Evolutionary conservation across 2,797 vertebrate species (phyloP), one percentile per base, ranked within the genome.

Genomic region (Epinephelus coioides): DNA sequence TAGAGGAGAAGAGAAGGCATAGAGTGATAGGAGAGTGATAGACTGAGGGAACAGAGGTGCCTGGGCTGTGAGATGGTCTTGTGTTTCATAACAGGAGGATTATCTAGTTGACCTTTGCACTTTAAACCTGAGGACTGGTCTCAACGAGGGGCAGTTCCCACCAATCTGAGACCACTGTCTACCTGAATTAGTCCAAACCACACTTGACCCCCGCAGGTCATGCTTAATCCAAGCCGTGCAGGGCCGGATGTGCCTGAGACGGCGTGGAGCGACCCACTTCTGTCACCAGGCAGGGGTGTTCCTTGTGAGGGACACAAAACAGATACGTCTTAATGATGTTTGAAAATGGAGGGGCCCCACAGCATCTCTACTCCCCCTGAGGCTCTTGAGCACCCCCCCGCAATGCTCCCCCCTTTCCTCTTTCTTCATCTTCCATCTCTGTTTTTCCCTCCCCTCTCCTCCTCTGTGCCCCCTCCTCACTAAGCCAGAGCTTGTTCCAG

Each of bases 191-290:
- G 87, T 91, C 91, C 83, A 82, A 93, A 89, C 84, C 89, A 88
- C 89, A 93, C 93, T 95, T 95, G 95, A 95, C 94, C 95, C 88
- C 74, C 13, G 0, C 61, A 56, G 95, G 94, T 93, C 93, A 93
- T 7, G n/a, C 76, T 78, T 92, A 95, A 95, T 94, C 91, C 88
- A 51, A 79, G 86, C 81, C 54, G 86, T 89, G 81, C 85, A n/a
- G 90, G 76, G 87, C 91, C 92, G 93, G 94, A 95, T 92, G 92
- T 91, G 87, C 70, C 76, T 60, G 84, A 90, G 84, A 86, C 90
- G 76, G 73, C 78, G 69, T 6, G 71, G 85, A 88, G 91, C 76
- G 79, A 86, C 90, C 92, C 90, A 93, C 81, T 93, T 92, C 88
- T 94, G 92, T 94, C 93, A 91, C 88, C 3, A 1, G 56, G 60